Evolutionary conservation across 1,140 invertebrate species (phyloP).

Genomic region (Zaprionus capensis): DNA sequence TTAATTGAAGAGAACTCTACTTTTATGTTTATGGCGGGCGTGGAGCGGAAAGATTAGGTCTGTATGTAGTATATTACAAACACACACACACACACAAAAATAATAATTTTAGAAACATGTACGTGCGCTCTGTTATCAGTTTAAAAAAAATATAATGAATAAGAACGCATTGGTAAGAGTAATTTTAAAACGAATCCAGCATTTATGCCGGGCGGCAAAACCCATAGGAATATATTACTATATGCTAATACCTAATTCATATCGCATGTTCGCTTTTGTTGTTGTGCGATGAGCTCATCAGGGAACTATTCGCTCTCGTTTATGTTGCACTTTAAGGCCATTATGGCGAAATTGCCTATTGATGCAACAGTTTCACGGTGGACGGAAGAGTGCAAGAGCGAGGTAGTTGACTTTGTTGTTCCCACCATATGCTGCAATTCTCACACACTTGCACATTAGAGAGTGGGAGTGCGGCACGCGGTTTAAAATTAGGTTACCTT

Average conservation of each 20-base stretch:
- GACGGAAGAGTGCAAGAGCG: not conserved
- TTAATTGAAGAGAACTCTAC: conserved; percentile 51
- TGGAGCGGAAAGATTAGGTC: conserved; percentile 58
- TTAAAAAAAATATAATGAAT: conserved; percentile 9
- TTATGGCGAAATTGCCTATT: conserved; percentile 31
- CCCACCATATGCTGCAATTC: conserved; percentile 49
- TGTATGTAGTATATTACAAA: not conserved
- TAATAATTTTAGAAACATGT: conserved; percentile 1
- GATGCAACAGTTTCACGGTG: conserved; percentile 41
- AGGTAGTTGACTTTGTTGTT: not conserved
- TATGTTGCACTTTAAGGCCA: conserved; percentile 52
- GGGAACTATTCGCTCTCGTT: conserved; percentile 23
- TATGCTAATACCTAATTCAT: not conserved
- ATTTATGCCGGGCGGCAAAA: conserved; percentile 10
- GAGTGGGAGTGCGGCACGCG: conserved; percentile 25
- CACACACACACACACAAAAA: not conserved
- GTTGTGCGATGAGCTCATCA: conserved; percentile 54
- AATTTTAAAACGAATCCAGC: conserved; percentile 7
- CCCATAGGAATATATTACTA: not conserved
- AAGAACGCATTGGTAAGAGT: conserved; percentile 4
- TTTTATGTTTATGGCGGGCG: conserved; percentile 25
- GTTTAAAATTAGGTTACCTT: conserved; percentile 44
- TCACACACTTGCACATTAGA: conserved; percentile 23
- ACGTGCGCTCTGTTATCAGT: conserved; percentile 36
- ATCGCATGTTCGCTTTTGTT: conserved; percentile 25